phyloP scores from a whole-genome alignment of 2,888 invertebrate genomes.

The Pristionchus mayeri region DNA sequence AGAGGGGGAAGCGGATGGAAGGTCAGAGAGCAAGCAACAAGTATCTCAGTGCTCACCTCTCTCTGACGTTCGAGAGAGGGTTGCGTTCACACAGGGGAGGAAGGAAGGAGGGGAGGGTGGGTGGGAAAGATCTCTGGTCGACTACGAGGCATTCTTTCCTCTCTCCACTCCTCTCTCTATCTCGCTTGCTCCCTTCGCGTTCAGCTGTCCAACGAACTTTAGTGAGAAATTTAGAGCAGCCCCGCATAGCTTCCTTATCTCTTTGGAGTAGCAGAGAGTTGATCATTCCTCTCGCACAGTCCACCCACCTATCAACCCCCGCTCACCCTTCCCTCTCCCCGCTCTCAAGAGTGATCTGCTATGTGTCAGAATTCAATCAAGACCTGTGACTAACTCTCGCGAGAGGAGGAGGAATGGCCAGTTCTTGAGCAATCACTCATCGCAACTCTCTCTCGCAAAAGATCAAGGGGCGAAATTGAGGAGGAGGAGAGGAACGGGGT shows the following conservation, averaged over 20 bases:
- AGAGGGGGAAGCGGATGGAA: not conserved
- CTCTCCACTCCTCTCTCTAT: not conserved
- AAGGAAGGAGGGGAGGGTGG: not conserved
- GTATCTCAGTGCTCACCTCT: conserved; percentile 13
- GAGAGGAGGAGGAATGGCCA: conserved; percentile 1
- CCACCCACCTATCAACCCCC: not conserved
- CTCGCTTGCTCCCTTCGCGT: not conserved
- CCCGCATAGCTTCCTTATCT: conserved; percentile 34
- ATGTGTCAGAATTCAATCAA: conserved; percentile 45
- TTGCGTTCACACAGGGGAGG: not conserved
- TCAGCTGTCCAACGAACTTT: conserved; percentile 42
- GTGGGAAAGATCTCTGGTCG: conserved; percentile 1
- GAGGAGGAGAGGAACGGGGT: not conserved
- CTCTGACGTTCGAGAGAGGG: conserved; percentile 12
- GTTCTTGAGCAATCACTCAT: conserved; percentile 27
- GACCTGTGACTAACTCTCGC: conserved; percentile 26
- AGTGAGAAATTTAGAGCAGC: conserved; percentile 45
- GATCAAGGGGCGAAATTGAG: conserved; percentile 18
- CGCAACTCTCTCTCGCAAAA: not conserved
- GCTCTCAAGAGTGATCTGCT: conserved; percentile 13
- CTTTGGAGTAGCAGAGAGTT: conserved; percentile 4
- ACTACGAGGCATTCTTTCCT: conserved; percentile 6
- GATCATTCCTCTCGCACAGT: not conserved
- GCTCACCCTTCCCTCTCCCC: not conserved
- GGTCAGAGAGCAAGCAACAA: conserved; percentile 30